Percentiles rank a stretch among this genome's conserved stretches.
Evolutionary conservation across 2,888 invertebrate genomes (phyloP).

Genomic region (Achlya flavicornis): DNA sequence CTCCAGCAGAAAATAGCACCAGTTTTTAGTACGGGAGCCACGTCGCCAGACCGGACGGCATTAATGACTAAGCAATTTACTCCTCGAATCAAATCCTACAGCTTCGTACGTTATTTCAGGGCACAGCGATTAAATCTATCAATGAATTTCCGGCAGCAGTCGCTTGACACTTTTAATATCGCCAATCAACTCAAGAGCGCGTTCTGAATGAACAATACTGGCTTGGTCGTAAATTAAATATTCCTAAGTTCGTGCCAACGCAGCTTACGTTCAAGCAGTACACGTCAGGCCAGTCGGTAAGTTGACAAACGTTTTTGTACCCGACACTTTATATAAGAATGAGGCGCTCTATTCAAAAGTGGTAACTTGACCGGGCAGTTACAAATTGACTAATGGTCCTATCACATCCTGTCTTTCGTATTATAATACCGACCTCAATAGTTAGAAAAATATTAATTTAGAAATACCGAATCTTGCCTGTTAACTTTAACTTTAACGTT

Average conservation of each 20-base stretch:
- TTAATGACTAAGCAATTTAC: slow-evolving; percentile 80
- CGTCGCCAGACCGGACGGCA: slow-evolving; percentile 75
- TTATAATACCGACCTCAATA: neutral
- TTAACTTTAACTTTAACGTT: too few relatives aligned
- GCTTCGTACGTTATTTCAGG: slow-evolving; percentile 72
- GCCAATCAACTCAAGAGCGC: slow-evolving; percentile 73
- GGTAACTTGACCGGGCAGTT: slow-evolving; percentile 25
- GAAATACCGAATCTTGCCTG: neutral
- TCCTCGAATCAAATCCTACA: slow-evolving; percentile 74
- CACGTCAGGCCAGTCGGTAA: slow-evolving; percentile 28
- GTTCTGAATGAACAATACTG: slow-evolving; percentile 80
- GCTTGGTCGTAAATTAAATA: slow-evolving; percentile 75
- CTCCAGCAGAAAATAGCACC: slow-evolving; percentile 66
- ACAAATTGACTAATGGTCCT: slow-evolving; percentile 23
- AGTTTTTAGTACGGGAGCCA: slow-evolving; percentile 65
- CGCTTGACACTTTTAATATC: slow-evolving; percentile 81
- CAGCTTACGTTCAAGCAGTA: slow-evolving; percentile 39
- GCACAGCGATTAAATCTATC: slow-evolving; percentile 79
- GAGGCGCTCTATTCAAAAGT: slow-evolving; percentile 29
- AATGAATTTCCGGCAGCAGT: slow-evolving; percentile 81
- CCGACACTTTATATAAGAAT: slow-evolving; percentile 22
- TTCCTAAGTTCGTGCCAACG: slow-evolving; percentile 64
- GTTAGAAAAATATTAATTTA: neutral
- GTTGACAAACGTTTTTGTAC: slow-evolving; percentile 33
- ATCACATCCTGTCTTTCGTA: slow-evolving; percentile 15